These are phyloP conservation scores for Pterocles gutturalis DNA, from an alignment of 2,113 vertebrate species.

Conservation along the genomic window DNA sequence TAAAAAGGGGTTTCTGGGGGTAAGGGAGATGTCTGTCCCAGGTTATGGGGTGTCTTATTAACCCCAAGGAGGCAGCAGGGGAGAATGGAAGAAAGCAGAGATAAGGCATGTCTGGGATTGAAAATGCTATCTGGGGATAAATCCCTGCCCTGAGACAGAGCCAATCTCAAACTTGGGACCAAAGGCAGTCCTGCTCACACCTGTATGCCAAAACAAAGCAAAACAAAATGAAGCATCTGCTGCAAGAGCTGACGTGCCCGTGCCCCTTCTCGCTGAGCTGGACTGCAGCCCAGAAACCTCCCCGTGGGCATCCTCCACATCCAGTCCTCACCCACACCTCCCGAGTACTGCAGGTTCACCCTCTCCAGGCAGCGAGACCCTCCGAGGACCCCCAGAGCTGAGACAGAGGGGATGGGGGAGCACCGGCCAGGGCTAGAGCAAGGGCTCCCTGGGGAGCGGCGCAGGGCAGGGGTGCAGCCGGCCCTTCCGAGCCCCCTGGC, in stretches of 20 bases:
- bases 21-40: not conserved
- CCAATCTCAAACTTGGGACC: not conserved
- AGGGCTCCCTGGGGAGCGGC: not conserved
- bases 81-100: not conserved
- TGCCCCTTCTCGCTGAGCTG: not conserved
- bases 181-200: not conserved
- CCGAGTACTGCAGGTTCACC: not conserved
- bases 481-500: not conserved
- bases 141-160: rapidly evolving
- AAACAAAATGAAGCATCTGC: rapidly evolving
- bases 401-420: not conserved
- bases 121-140: not conserved
- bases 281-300: not conserved
- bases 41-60: rapidly evolving
- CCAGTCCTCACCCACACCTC: not conserved
- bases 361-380: rapidly evolving
- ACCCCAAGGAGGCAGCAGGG: not conserved
- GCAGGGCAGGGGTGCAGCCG: not conserved
- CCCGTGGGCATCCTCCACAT: rapidly evolving
- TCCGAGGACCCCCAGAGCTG: rapidly evolving
- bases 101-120: not conserved
- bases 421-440: rapidly evolving
- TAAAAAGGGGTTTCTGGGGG: not conserved
- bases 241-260: rapidly evolving
- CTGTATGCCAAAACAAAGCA: rapidly evolving